Evolutionary conservation across 2,113 vertebrate genomes (phyloP).

Genomic region (Oreochromis spilurus): DNA sequence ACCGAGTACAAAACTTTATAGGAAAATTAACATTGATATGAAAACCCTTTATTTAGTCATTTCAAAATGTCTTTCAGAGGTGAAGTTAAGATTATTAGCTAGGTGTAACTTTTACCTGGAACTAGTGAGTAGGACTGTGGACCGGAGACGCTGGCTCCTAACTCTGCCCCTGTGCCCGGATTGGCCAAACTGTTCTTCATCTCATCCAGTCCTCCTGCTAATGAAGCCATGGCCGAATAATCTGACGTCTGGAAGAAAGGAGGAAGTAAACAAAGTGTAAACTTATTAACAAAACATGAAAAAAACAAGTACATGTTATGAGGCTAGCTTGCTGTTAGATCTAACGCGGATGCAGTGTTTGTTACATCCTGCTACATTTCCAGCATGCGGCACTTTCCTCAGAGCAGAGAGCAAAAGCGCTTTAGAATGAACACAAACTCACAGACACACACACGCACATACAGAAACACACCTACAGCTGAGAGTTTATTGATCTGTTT

Average conservation of each 20-base stretch:
- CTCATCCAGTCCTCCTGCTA: constrained; percentile 93
- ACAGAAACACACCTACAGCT: constrained; percentile 36
- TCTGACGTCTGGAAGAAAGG: constrained; percentile 82
- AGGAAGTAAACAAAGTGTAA: constrained; percentile 32
- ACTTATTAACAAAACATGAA: background rate
- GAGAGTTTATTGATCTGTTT: constrained; percentile 70
- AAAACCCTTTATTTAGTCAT: background rate
- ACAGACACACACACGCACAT: background rate
- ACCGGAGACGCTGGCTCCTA: constrained; percentile 85
- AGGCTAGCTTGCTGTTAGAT: background rate
- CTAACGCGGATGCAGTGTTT: background rate
- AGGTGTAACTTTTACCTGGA: constrained; percentile 79
- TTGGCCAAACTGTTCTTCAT: constrained; percentile 95
- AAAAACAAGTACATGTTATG: background rate
- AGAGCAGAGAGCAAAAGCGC: background rate
- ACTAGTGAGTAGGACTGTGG: constrained; percentile 94
- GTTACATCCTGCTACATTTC: background rate
- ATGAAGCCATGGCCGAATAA: constrained; percentile 92
- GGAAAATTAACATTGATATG: background rate
- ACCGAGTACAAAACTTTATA: background rate
- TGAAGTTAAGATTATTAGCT: background rate
- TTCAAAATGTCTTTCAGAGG: background rate
- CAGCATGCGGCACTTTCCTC: background rate
- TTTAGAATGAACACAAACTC: constrained; percentile 11
- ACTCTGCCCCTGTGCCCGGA: constrained; percentile 82